A percentile compares a stretch with the other conserved stretches of the same genome.
These are phyloP conservation scores for Pomatorhinus ruficollis DNA, from an alignment of 2,113 vertebrate genomes.

Conservation along the genomic window DNA sequence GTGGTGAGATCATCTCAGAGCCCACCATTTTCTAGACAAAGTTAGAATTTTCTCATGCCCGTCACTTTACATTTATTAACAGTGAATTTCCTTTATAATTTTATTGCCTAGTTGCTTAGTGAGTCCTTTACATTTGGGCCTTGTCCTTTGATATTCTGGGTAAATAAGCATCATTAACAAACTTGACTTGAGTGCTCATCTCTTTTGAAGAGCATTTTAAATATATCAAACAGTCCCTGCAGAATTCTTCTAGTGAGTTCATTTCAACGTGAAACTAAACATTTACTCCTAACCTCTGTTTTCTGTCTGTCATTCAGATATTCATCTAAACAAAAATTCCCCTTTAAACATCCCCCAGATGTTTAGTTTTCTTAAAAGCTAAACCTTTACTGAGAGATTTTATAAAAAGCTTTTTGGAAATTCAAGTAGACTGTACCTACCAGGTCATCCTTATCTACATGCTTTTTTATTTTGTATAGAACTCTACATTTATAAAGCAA, in stretches of 20 bases:
- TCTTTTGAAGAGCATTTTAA: neutral
- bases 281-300: neutral
- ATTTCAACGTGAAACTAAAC: neutral
- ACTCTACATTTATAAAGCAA: slow-evolving; percentile 6
- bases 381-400: slow-evolving; percentile 3
- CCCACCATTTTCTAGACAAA: neutral
- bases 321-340: slow-evolving; percentile 36
- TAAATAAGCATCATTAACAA: neutral
- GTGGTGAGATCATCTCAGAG: neutral
- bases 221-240: neutral
- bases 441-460: slow-evolving; percentile 8
- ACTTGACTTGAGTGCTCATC: neutral
- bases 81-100: neutral
- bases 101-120: neutral
- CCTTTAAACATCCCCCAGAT: neutral
- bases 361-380: slow-evolving; percentile 19
- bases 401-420: slow-evolving; percentile 24
- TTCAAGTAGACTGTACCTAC: neutral
- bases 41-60: neutral
- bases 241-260: neutral
- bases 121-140: neutral
- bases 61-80: neutral
- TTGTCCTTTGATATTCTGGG: neutral
- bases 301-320: slow-evolving; percentile 32
- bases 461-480: neutral